phyloP scores from a whole-genome alignment of 2,888 invertebrate species.

The Plagodis pulveraria region DNA sequence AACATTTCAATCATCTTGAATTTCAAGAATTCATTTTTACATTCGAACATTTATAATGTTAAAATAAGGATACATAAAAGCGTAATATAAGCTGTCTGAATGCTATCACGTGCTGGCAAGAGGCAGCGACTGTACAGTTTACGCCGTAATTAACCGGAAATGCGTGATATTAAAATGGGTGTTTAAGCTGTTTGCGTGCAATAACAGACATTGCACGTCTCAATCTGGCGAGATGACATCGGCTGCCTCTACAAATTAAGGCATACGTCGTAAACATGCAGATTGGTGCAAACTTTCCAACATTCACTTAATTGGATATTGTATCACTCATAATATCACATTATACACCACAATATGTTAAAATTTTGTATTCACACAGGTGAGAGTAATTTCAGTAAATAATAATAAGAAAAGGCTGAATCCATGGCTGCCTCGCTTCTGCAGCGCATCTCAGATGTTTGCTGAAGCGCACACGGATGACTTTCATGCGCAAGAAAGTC shows the following conservation, averaged over 20 bases:
- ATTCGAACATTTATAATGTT: no score
- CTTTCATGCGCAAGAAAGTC: no score
- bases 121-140: constrained; percentile 45
- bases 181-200: constrained; percentile 54
- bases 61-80: no score
- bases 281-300: constrained; percentile 45
- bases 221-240: constrained; percentile 62
- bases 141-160: constrained; percentile 57
- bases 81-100: not conserved
- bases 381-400: no score
- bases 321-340: no score
- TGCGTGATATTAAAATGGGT: constrained; percentile 57
- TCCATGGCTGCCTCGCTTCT: no score
- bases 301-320: constrained; percentile 43
- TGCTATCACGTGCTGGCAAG: constrained; percentile 33
- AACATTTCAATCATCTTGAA: constrained; percentile 25
- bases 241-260: constrained; percentile 58
- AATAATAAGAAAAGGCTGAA: no score
- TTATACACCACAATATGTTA: no score
- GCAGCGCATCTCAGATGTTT: no score
- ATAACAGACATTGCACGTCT: constrained; percentile 55
- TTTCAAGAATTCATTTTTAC: constrained; percentile 33
- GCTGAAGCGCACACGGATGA: no score
- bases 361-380: no score
- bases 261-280: constrained; percentile 44